phyloP scores from a whole-genome alignment of 2,797 vertebrate species.

The Trematomus bernacchii region DNA sequence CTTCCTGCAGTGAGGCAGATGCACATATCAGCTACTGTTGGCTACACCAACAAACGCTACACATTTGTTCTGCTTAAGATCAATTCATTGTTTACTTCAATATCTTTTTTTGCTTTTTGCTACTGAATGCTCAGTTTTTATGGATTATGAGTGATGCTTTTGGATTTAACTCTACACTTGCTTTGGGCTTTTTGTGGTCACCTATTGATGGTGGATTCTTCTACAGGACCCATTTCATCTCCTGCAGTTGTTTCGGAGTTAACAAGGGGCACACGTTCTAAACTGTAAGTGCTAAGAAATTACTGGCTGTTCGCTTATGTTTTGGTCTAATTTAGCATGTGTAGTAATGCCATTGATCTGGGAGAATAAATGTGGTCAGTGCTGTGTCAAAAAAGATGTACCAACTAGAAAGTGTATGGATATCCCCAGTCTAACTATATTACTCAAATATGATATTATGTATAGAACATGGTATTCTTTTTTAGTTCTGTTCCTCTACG shows the following conservation, averaged over 20 bases:
- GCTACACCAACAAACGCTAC: conserved; percentile 19
- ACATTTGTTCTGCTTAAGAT: conserved; percentile 8
- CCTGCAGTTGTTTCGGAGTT: conserved; percentile 3
- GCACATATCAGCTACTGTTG: conserved; percentile 68
- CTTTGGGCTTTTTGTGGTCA: conserved; percentile 4
- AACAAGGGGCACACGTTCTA: neutral
- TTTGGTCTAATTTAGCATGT: neutral
- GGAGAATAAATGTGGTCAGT: neutral
- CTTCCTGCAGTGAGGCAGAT: conserved; percentile 70
- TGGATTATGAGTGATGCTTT: conserved; percentile 7
- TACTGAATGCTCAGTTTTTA: neutral
- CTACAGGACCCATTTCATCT: neutral
- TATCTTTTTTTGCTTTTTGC: neutral
- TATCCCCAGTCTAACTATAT: neutral
- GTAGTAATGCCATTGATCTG: neutral
- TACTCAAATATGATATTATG: neutral
- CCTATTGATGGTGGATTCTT: conserved; percentile 5
- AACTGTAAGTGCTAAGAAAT: conserved; percentile 38
- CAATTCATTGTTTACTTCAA: neutral
- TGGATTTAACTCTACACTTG: conserved; percentile 3
- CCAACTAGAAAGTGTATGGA: neutral
- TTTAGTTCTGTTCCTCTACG: neutral
- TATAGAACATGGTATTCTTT: neutral
- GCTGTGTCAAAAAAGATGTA: neutral
- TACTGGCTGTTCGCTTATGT: neutral